Evolutionary conservation across 2,888 invertebrate genomes (phyloP).

Genomic region (Eilema caniola): DNA sequence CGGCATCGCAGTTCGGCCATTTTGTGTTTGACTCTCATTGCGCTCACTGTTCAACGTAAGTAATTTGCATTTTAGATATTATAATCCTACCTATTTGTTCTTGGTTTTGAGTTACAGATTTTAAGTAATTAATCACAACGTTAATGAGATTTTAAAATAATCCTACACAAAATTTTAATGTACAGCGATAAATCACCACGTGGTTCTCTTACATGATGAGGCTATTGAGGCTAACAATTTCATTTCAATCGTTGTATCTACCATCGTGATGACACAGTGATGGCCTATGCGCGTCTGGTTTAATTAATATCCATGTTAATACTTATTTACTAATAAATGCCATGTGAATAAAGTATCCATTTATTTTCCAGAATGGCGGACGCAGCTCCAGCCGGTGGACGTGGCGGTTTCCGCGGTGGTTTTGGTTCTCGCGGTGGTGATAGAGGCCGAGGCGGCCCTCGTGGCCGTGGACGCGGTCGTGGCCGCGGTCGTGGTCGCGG

Average conservation of each 20-base stretch:
- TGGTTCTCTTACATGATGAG: slow-evolving; percentile 76
- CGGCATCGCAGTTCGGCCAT: no score
- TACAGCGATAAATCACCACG: slow-evolving; percentile 61
- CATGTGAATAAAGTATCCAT: neutral
- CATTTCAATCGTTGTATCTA: slow-evolving; percentile 85
- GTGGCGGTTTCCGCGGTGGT: slow-evolving; percentile 97
- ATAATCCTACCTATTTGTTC: neutral
- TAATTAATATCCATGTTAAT: neutral
- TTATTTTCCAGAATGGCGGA: slow-evolving; percentile 94
- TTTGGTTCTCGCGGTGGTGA: no score
- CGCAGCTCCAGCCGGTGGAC: slow-evolving; percentile 98
- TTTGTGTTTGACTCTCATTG: no score
- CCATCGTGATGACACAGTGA: slow-evolving; percentile 81
- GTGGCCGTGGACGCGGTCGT: slow-evolving; percentile 93
- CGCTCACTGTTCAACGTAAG: slow-evolving; percentile 83
- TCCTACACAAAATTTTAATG: neutral
- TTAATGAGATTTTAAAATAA: neutral
- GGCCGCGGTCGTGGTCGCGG: slow-evolving; percentile 95
- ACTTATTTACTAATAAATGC: neutral
- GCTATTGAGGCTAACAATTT: slow-evolving; percentile 62
- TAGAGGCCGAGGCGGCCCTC: slow-evolving; percentile 90
- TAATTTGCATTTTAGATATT: slow-evolving; percentile 39
- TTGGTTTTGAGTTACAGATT: neutral
- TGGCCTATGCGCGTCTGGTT: slow-evolving; percentile 82
- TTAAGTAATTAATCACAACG: no score